phyloP scores from a whole-genome alignment of 2,888 invertebrate species.

The Hypomecis punctinalis region DNA sequence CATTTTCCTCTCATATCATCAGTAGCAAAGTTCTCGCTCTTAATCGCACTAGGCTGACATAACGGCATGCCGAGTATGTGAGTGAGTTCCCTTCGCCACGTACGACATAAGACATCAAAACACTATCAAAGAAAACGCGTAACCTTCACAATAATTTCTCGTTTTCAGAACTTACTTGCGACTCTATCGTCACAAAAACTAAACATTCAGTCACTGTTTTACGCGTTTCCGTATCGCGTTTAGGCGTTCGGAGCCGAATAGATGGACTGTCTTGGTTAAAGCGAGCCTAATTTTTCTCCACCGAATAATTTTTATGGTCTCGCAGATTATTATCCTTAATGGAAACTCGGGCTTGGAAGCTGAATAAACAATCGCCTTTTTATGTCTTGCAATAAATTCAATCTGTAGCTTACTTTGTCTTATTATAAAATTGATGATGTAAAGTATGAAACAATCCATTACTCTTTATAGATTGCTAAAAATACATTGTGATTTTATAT shows the following conservation, averaged over 20 bases:
- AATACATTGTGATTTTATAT: not conserved
- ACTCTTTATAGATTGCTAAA: not conserved
- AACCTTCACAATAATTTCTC: not conserved
- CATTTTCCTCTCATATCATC: constrained; percentile 12
- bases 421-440: constrained; percentile 24
- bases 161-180: not conserved
- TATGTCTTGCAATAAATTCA: constrained; percentile 32
- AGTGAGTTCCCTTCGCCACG: too few relatives aligned
- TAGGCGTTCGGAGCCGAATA: constrained; percentile 62
- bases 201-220: constrained; percentile 25
- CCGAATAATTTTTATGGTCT: constrained; percentile 64
- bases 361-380: constrained; percentile 32
- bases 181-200: not conserved
- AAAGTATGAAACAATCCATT: constrained; percentile 5
- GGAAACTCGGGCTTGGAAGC: constrained; percentile 38
- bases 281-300: constrained; percentile 74
- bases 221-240: constrained; percentile 60
- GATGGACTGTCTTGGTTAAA: constrained; percentile 77
- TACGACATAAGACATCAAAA: not conserved
- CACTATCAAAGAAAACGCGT: not conserved
- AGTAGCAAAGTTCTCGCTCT: constrained; percentile 19
- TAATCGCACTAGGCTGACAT: not conserved
- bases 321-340: constrained; percentile 40
- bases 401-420: constrained; percentile 31
- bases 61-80: too few relatives aligned